Conservation (phyloP, 2,797 vertebrate species). For the Etheostoma nigrum region DNA sequence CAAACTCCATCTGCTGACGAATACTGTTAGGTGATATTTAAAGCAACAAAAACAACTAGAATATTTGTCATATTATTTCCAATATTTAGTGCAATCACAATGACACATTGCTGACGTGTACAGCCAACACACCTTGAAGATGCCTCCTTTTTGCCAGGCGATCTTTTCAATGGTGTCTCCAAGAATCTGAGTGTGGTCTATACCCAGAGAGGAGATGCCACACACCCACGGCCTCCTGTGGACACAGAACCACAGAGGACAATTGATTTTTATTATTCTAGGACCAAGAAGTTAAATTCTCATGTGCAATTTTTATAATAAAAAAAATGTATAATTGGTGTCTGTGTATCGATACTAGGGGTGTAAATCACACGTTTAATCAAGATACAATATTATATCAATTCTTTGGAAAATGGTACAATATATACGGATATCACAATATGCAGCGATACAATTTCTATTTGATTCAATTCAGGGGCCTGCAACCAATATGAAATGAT, state of each 20-base stretch:
- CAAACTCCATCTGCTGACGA: neutral
- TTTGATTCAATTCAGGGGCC: too few species aligned
- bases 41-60: neutral
- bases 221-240: constrained; percentile 92
- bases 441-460: too few species aligned
- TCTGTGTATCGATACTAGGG: too few species aligned
- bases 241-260: neutral
- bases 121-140: constrained; percentile 91
- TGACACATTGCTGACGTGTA: neutral
- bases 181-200: constrained; percentile 95
- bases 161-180: constrained; percentile 97
- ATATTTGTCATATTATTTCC: too few species aligned
- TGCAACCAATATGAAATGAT: too few species aligned
- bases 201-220: constrained; percentile 92
- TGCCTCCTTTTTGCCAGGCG: constrained; percentile 97
- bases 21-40: neutral
- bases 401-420: too few species aligned
- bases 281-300: too few species aligned
- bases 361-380: too few species aligned
- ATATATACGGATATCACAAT: too few species aligned
- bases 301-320: too few species aligned
- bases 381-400: too few species aligned
- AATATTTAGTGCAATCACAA: neutral
- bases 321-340: too few species aligned
- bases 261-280: neutral